These are phyloP conservation scores for Gymnodraco acuticeps DNA, from an alignment of 2,797 vertebrate genomes.

Conservation along the genomic window DNA sequence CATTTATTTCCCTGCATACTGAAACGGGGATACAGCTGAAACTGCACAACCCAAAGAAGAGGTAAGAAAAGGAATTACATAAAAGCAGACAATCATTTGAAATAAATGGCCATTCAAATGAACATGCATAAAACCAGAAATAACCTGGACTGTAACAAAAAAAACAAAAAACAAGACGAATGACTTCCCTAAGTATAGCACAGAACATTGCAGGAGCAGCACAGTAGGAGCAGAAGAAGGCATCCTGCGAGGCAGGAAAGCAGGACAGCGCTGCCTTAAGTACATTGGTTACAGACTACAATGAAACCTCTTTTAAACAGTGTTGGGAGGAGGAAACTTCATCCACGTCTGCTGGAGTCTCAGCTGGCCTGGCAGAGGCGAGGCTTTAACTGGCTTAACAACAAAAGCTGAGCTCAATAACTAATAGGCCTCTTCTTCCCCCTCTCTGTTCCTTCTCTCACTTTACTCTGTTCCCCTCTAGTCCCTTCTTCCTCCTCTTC, in stretches of 20 bases:
- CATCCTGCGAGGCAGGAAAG: constrained; percentile 33
- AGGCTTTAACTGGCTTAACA: constrained; percentile 77
- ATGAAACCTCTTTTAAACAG: constrained; percentile 36
- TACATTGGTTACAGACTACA: constrained; percentile 56
- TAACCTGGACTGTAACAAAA: constrained; percentile 22
- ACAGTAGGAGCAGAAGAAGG: constrained; percentile 25
- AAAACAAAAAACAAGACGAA: constrained; percentile 31
- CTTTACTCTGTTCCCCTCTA: constrained; percentile 8
- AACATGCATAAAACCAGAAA: constrained; percentile 33
- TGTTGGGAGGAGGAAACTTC: constrained; percentile 56
- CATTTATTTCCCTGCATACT: too few relatives aligned
- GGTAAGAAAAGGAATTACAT: neutral
- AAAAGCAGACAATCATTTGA: constrained; percentile 6
- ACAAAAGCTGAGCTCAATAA: constrained; percentile 68
- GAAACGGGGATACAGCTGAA: neutral
- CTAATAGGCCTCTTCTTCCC: constrained; percentile 67
- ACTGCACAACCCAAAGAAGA: neutral
- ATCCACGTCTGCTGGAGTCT: constrained; percentile 56
- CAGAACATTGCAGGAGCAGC: constrained; percentile 32
- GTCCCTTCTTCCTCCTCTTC: neutral
- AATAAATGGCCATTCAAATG: constrained; percentile 12
- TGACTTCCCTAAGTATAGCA: constrained; percentile 51
- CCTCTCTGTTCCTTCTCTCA: constrained; percentile 31
- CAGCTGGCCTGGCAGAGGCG: constrained; percentile 55
- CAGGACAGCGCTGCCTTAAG: constrained; percentile 37